Evolutionary conservation across 2,888 invertebrate genomes (phyloP).

Genomic region (Cryptus viduatorius): DNA sequence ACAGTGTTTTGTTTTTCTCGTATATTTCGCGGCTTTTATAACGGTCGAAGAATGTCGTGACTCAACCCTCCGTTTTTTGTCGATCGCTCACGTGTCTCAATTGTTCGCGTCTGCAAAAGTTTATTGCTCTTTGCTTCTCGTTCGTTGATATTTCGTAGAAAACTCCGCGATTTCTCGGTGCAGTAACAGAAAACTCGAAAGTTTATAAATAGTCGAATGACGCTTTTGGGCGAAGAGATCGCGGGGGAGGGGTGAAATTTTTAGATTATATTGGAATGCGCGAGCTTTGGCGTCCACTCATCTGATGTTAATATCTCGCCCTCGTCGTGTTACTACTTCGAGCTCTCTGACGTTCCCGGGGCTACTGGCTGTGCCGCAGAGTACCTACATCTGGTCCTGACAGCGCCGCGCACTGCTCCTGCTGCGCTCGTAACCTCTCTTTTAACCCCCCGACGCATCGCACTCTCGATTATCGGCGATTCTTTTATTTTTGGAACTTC

Average conservation of each 20-base stretch:
- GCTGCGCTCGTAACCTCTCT: constrained; percentile 1
- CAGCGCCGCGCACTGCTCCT: constrained; percentile 9
- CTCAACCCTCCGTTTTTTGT: not conserved
- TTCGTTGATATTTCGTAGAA: constrained; percentile 16
- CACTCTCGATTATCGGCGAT: constrained; percentile 14
- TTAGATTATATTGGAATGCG: constrained; percentile 33
- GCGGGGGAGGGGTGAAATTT: constrained; percentile 12
- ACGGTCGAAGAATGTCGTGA: not conserved
- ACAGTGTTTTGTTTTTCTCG: not conserved
- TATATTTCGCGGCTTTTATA: not conserved
- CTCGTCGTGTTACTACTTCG: constrained; percentile 15
- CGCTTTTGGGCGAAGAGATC: constrained; percentile 47
- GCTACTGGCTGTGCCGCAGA: constrained; percentile 3
- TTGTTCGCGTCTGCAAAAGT: not conserved
- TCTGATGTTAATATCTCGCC: constrained; percentile 27
- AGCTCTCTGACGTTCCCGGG: constrained; percentile 6
- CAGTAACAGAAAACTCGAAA: constrained; percentile 19
- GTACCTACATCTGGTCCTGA: constrained; percentile 13
- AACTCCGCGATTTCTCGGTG: constrained; percentile 13
- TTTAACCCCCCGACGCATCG: not conserved
- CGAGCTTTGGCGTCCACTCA: constrained; percentile 16
- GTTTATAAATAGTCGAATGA: constrained; percentile 61
- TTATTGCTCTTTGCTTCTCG: constrained; percentile 11
- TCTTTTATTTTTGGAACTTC: not conserved
- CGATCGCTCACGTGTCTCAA: not conserved